phyloP scores from a whole-genome alignment of 2,113 vertebrate genomes.

The Proteles cristata region DNA sequence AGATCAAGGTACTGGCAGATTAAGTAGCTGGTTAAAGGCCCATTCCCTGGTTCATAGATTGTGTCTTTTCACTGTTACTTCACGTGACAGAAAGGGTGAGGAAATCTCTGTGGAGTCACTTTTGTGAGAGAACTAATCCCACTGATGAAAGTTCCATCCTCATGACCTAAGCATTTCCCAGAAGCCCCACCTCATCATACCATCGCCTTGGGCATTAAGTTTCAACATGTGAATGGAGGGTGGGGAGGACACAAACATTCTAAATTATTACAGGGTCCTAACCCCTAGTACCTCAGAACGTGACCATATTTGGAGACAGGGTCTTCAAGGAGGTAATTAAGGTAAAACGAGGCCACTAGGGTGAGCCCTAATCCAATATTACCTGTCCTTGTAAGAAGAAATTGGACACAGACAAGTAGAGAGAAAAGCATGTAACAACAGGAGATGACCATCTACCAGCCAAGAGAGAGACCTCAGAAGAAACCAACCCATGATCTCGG shows the following conservation, averaged over 20 bases:
- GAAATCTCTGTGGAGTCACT: neutral
- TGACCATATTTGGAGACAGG: neutral
- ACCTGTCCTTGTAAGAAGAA: neutral
- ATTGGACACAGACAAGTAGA: neutral
- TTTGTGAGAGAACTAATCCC: neutral
- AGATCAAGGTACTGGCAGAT: neutral
- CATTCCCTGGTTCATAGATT: neutral
- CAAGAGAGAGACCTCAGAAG: neutral
- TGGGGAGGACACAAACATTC: neutral
- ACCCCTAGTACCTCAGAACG: neutral
- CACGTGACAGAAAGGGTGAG: neutral
- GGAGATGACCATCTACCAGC: neutral
- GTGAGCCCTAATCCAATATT: neutral
- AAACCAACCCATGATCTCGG: neutral
- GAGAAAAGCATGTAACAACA: neutral
- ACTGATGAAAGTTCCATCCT: neutral
- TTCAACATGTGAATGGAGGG: neutral
- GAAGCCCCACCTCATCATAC: neutral
- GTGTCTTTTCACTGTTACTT: neutral
- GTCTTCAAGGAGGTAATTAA: neutral
- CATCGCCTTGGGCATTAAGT: neutral
- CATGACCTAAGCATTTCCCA: neutral
- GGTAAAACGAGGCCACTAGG: neutral
- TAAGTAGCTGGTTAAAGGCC: neutral
- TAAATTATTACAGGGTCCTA: neutral